Evolutionary conservation across 2,113 vertebrate genomes (phyloP).

Genomic region (Corapipo altera): DNA sequence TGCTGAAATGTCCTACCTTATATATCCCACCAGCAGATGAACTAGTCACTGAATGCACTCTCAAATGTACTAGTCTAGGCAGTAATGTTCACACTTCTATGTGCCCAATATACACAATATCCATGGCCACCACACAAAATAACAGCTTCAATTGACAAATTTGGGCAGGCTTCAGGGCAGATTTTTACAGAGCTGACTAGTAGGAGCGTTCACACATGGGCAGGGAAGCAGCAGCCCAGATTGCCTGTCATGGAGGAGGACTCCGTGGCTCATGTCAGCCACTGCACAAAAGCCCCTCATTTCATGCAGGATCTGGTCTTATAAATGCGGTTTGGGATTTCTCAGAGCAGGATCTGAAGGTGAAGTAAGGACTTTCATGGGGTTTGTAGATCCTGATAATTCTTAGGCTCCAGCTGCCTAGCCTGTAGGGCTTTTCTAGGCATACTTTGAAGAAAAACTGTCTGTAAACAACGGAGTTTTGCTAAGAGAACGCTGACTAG

Average conservation of each 20-base stretch:
- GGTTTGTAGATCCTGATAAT: background rate
- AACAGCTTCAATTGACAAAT: background rate
- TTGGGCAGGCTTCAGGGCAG: background rate
- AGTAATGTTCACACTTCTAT: background rate
- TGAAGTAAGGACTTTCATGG: background rate
- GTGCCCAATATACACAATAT: rapidly evolving
- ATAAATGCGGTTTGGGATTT: background rate
- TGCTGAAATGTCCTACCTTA: background rate
- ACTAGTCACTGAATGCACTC: background rate
- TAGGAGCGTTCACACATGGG: background rate
- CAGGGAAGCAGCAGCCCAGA: background rate
- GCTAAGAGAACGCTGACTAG: background rate
- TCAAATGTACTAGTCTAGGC: rapidly evolving
- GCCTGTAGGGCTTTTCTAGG: background rate
- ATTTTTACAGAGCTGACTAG: background rate
- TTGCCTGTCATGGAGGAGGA: rapidly evolving
- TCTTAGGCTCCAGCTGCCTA: background rate
- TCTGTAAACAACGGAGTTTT: background rate
- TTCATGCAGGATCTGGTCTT: background rate
- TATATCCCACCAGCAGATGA: background rate
- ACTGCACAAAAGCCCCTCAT: background rate
- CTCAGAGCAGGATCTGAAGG: background rate
- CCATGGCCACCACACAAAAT: background rate
- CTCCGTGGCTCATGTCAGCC: background rate
- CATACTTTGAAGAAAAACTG: background rate